Base-by-base conservation (phyloP, 2,113 vertebrate species). In the Chaetodon trifascialis region DNA sequence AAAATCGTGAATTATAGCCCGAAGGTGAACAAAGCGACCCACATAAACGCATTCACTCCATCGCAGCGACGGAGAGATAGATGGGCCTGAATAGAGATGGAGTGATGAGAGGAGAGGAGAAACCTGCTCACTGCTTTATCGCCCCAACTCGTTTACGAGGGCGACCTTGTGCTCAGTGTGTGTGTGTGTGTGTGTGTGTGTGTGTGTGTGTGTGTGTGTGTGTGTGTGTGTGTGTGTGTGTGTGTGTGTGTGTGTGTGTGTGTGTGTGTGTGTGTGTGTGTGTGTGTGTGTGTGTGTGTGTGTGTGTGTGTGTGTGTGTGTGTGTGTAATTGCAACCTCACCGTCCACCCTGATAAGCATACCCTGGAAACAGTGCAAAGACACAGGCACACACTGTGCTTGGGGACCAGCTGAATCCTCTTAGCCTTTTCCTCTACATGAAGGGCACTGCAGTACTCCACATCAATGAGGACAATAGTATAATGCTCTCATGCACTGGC, bases 381-480 rank as follows among this genome's bases (percentile, higher is more conserved):
- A 87, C 83, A 68, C 51, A 40, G 75, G 64, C 84, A 73, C 86
- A 55, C 71, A 72, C 84, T 72, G 82, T 81, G 85, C 86, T 91
- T 23, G 23, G 51, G 79, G 89, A 89, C 80, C 73, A 75, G 80
- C 84, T 73, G 89, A 88, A 90, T 90, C 88, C 87, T 88, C 77
- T 86, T 88, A 86, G 88, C 89, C 85, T 89, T 68, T 88, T 66
- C 84, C 79, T 87, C 80, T 72, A 85, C 85, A 73, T 80, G 91
- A 94, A 94, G 93, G 92, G 86, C 92, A 94, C 90, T 92, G 92
- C 91, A 91, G 89, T 72, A 87, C 76, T 90, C 83, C 80, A 89
- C 84, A 64, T 92, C 87, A 88, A n/a, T 79, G 67, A 91, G 82
- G 86, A 64, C 74, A 54, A 79, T 67, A 73, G 77, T 75, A 80